A percentile compares a stretch with the other conserved stretches of the same genome.
phyloP scores from a whole-genome alignment of 2,888 invertebrate genomes.

The Drosophila eohydei region DNA sequence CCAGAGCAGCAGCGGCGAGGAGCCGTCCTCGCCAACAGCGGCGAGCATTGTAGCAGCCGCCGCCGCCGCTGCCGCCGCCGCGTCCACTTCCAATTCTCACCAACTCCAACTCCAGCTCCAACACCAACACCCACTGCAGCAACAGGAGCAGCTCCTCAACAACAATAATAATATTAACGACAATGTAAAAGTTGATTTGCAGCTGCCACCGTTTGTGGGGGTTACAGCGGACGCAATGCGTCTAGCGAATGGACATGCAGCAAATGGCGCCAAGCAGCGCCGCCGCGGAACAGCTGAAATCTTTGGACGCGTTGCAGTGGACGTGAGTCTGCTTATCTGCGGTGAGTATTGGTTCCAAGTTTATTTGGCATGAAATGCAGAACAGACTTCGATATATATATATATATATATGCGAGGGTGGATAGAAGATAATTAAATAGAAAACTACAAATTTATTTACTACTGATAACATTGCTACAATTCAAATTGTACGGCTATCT shows the following conservation, averaged over 20 bases:
- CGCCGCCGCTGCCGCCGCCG: conserved; percentile 32
- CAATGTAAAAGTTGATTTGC: conserved; percentile 75
- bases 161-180: conserved; percentile 64
- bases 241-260: neutral
- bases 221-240: conserved; percentile 7
- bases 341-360: conserved; percentile 62
- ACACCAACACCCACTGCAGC: conserved; percentile 28
- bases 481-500: too few relatives aligned
- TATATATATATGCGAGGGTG: neutral
- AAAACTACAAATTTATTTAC: too few relatives aligned
- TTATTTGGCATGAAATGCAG: neutral
- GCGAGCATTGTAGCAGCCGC: conserved; percentile 55
- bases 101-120: conserved; percentile 22
- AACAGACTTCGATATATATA: neutral
- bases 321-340: conserved; percentile 72
- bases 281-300: conserved; percentile 64
- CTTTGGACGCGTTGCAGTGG: conserved; percentile 67
- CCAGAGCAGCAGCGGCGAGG: conserved; percentile 81
- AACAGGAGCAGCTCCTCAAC: conserved; percentile 21
- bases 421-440: too few relatives aligned
- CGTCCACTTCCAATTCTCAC: conserved; percentile 17
- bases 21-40: conserved; percentile 79
- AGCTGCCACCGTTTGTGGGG: conserved; percentile 68
- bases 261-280: conserved; percentile 21
- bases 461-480: too few relatives aligned